A percentile compares a stretch with the other conserved stretches of the same genome.
Evolutionary conservation across 2,888 invertebrate species (phyloP).

Genomic region (Syrista parreyssii): DNA sequence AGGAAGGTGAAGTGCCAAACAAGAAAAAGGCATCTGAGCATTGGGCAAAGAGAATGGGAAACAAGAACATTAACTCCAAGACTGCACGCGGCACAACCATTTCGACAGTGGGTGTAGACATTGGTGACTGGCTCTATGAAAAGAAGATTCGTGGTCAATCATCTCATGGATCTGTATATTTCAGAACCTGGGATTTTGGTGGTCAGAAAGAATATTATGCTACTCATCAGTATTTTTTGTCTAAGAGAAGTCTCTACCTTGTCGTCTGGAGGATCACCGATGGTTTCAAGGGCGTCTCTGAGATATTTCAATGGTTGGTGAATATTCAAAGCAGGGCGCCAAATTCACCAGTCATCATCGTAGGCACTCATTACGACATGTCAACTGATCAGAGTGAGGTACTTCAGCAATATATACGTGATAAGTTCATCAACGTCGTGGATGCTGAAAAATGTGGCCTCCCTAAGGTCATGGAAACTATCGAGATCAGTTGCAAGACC

Average conservation of each 20-base stretch:
- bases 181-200: constrained; percentile 99
- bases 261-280: constrained; percentile 96
- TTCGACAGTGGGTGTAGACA: constrained; percentile 98
- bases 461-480: constrained; percentile 91
- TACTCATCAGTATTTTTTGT: constrained; percentile 98
- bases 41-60: constrained; percentile 96
- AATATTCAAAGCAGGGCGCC: constrained; percentile 95
- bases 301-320: constrained; percentile 95
- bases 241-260: constrained; percentile 92
- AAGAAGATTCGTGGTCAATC: constrained; percentile 81
- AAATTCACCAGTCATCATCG: constrained; percentile 94
- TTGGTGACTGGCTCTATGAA: constrained; percentile 94
- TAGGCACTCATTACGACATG: constrained; percentile 96
- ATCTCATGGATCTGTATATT: constrained; percentile 85
- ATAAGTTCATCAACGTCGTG: constrained; percentile 89
- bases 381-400: constrained; percentile 82
- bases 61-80: constrained; percentile 82
- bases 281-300: constrained; percentile 87
- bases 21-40: constrained; percentile 80
- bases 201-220: constrained; percentile 98
- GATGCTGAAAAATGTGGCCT: constrained; percentile 97
- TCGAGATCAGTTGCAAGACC: constrained; percentile 91
- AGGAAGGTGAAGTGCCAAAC: constrained; percentile 82
- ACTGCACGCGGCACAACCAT: constrained; percentile 83
- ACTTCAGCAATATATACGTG: constrained; percentile 88